These are phyloP conservation scores for Artibeus jamaicensis DNA, from an alignment of 2,797 vertebrate genomes.

Conservation along the genomic window DNA sequence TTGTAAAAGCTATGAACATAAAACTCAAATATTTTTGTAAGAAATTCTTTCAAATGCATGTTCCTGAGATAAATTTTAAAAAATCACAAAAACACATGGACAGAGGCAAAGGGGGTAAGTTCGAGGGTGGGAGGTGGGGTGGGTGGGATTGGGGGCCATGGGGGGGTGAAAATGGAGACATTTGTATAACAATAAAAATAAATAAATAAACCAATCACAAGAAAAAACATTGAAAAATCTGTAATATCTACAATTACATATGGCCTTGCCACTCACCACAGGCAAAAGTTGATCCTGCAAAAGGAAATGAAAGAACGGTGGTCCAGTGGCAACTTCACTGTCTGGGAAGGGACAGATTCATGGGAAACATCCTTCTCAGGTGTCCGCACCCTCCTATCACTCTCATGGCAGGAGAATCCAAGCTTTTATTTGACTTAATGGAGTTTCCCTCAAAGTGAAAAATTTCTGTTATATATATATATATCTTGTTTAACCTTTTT, in stretches of 20 bases:
- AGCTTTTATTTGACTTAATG: neutral
- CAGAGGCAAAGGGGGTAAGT: too few relatives aligned
- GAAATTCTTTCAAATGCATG: neutral
- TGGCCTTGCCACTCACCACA: neutral
- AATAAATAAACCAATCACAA: neutral
- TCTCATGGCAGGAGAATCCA: neutral
- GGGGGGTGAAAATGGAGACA: too few relatives aligned
- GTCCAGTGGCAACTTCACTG: fast-evolving
- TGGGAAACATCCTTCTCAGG: neutral
- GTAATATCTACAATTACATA: neutral
- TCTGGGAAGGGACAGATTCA: neutral
- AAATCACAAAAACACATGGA: neutral
- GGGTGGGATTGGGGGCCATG: too few relatives aligned
- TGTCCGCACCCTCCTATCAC: neutral
- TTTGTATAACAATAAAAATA: neutral
- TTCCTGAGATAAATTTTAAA: neutral
- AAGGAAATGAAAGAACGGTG: neutral
- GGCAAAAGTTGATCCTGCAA: neutral
- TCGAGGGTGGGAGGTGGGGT: too few relatives aligned
- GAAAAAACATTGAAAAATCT: neutral
- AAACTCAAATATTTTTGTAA: neutral
- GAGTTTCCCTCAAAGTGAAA: neutral
- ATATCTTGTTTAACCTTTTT: neutral
- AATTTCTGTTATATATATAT: neutral
- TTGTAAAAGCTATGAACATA: neutral